A percentile compares a stretch with the other conserved stretches of the same genome.
phyloP scores from a whole-genome alignment of 2,888 invertebrate genomes.

The Ennomos quercinarius region DNA sequence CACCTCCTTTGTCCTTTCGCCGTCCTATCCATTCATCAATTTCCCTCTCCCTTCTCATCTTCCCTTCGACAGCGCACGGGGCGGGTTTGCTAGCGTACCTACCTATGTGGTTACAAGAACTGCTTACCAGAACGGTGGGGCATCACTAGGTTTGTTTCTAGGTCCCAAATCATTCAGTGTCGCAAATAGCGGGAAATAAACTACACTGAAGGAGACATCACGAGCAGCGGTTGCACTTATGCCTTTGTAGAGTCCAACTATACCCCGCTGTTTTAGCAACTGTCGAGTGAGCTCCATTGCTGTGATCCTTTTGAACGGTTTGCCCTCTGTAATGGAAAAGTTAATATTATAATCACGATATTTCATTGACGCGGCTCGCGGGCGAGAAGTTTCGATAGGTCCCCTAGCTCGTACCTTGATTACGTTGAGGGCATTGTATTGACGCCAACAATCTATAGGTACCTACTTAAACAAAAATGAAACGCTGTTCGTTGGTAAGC shows the following conservation, averaged over 20 bases:
- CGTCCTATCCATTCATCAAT: no score
- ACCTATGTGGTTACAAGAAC: conserved; percentile 38
- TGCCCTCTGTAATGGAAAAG: conserved; percentile 82
- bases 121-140: conserved; percentile 92
- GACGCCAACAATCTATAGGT: no score
- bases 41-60: no score
- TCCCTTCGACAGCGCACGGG: no score
- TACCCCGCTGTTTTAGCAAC: conserved; percentile 93
- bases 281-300: conserved; percentile 92
- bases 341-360: no score
- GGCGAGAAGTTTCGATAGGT: no score
- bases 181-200: conserved; percentile 99
- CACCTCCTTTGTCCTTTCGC: no score
- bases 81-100: not conserved
- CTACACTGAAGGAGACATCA: conserved; percentile 97
- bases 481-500: no score
- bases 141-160: conserved; percentile 82
- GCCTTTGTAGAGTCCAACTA: conserved; percentile 97
- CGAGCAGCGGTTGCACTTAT: conserved; percentile 96
- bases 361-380: no score
- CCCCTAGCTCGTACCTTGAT: no score
- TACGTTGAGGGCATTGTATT: no score
- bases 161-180: conserved; percentile 95
- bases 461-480: no score
- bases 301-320: conserved; percentile 88